A percentile compares a stretch with the other conserved stretches of the same genome.
These are phyloP conservation scores for Hirudo medicinalis DNA, from an alignment of 1,140 invertebrate genomes.

Conservation along the genomic window DNA sequence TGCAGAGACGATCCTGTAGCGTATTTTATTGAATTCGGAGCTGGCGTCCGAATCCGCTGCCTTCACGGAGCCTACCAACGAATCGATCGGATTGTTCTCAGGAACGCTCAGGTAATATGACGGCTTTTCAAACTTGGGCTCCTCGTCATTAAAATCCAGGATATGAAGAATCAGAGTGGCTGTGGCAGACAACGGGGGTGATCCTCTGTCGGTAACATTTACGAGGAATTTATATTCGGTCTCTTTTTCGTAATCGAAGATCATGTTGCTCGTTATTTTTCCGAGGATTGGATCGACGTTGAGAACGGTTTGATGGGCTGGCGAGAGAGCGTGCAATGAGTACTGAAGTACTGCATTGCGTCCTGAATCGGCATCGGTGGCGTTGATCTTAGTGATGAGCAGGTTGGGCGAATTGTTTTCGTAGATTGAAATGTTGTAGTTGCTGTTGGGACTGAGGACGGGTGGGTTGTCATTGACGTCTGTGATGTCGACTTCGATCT, in stretches of 20 bases:
- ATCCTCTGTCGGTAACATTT: conserved; percentile 25
- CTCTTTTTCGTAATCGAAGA: conserved; percentile 28
- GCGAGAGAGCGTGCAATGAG: conserved; percentile 28
- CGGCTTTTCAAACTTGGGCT: conserved; percentile 17
- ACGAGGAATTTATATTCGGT: conserved; percentile 25
- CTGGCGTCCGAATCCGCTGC: conserved; percentile 22
- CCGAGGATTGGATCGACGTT: conserved; percentile 26
- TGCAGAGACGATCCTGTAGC: background rate
- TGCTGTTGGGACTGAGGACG: background rate
- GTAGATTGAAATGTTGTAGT: conserved; percentile 25
- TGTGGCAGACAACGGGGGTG: conserved; percentile 21
- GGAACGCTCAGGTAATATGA: conserved; percentile 20
- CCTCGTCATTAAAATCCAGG: conserved; percentile 20
- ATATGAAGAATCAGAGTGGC: conserved; percentile 22
- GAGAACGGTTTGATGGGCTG: conserved; percentile 24
- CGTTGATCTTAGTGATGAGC: conserved; percentile 28
- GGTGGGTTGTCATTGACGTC: conserved; percentile 25
- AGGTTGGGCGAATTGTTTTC: conserved; percentile 29
- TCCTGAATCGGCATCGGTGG: conserved; percentile 30
- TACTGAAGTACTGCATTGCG: conserved; percentile 27
- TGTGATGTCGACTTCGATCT: conserved; percentile 19
- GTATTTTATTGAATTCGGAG: conserved; percentile 4
- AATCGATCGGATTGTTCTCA: conserved; percentile 20
- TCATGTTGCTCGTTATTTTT: conserved; percentile 19
- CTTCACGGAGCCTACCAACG: conserved; percentile 20